Conservation (phyloP, 2,888 invertebrate species). For the Acrobeloides nanus region DNA sequence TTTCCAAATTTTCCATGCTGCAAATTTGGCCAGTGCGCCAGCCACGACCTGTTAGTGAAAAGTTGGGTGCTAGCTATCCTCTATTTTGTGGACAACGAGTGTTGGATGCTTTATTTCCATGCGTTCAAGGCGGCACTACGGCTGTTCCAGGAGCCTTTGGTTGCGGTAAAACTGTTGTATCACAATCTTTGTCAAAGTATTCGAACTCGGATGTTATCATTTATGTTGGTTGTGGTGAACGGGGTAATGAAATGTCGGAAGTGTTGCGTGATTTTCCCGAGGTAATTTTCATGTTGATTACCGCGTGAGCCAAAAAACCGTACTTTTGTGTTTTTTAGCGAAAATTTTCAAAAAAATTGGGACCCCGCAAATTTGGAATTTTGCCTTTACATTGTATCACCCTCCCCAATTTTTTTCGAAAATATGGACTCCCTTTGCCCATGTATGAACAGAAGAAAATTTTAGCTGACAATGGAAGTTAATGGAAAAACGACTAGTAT, state of each 20-base stretch:
- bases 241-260: slow-evolving; percentile 99
- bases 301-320: too few species aligned
- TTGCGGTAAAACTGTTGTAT: slow-evolving; percentile 98
- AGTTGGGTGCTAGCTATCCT: slow-evolving; percentile 92
- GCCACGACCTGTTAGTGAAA: slow-evolving; percentile 87
- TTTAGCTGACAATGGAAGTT: slow-evolving; percentile 5
- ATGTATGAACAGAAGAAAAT: too few species aligned
- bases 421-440: too few species aligned
- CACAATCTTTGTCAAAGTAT: slow-evolving; percentile 93
- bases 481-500: slow-evolving; percentile 75
- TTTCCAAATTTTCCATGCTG: slow-evolving; percentile 56
- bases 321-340: too few species aligned
- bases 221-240: slow-evolving; percentile 97
- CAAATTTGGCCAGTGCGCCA: slow-evolving; percentile 95
- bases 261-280: slow-evolving; percentile 94
- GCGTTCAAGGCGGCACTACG: slow-evolving; percentile 54
- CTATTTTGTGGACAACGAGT: slow-evolving; percentile 92
- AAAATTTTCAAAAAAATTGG: too few species aligned
- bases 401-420: neutral
- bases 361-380: too few species aligned
- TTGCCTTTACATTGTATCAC: neutral
- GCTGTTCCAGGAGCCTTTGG: slow-evolving; percentile 90
- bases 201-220: slow-evolving; percentile 97
- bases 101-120: slow-evolving; percentile 92
- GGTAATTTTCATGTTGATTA: too few species aligned